Conservation (phyloP, 2,888 invertebrate species). For the Cryptocephalus moraei region DNA sequence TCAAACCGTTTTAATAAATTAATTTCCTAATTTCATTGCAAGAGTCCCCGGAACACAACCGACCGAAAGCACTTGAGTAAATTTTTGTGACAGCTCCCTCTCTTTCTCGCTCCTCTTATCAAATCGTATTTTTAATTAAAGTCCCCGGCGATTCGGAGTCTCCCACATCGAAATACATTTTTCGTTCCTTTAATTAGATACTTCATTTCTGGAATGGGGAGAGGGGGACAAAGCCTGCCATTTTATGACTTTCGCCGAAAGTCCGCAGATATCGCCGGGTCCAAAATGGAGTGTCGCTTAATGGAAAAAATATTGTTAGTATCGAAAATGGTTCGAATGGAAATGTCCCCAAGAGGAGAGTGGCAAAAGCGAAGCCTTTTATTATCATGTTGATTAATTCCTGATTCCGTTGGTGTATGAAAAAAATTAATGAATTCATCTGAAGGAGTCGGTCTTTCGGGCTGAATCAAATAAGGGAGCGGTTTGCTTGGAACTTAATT, state of each 20-base stretch:
- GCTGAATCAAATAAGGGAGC: too few species aligned
- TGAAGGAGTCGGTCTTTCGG: too few species aligned
- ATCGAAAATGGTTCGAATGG: neutral
- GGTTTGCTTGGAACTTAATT: too few species aligned
- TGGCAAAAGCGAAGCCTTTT: neutral
- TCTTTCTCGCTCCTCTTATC: neutral
- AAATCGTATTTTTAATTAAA: neutral
- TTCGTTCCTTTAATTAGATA: slow-evolving; percentile 9
- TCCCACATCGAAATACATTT: slow-evolving; percentile 5
- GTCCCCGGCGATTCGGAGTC: neutral
- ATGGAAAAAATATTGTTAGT: neutral
- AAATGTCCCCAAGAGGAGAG: neutral
- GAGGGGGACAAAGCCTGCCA: slow-evolving; percentile 9
- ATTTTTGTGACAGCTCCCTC: neutral
- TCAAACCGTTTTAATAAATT: too few species aligned
- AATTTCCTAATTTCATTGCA: too few species aligned
- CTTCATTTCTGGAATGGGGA: slow-evolving; percentile 5
- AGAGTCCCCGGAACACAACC: too few species aligned
- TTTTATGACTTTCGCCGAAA: slow-evolving; percentile 8
- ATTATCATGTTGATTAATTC: neutral
- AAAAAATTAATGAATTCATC: too few species aligned
- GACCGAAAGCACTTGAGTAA: too few species aligned
- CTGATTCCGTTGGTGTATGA: neutral
- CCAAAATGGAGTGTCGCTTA: slow-evolving; percentile 7
- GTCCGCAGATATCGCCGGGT: slow-evolving; percentile 5